phyloP scores from a whole-genome alignment of 2,113 vertebrate genomes.

The Carollia perspicillata region DNA sequence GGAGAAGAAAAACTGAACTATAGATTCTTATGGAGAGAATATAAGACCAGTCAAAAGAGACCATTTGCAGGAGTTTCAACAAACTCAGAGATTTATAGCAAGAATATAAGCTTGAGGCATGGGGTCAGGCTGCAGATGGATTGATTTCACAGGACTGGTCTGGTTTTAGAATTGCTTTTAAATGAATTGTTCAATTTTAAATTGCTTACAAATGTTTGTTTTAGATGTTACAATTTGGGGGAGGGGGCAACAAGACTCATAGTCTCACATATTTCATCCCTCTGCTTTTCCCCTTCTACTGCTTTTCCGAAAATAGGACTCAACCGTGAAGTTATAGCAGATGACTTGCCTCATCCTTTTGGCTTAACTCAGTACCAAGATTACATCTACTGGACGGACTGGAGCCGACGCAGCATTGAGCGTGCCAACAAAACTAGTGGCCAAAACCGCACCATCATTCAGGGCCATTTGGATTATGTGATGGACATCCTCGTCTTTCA shows the following conservation, averaged over 20 bases:
- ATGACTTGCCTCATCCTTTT: slow-evolving; percentile 96
- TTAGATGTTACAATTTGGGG: background rate
- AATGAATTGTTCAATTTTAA: slow-evolving; percentile 60
- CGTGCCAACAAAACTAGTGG: slow-evolving; percentile 97
- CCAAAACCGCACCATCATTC: slow-evolving; percentile 96
- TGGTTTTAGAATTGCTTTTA: slow-evolving; percentile 53
- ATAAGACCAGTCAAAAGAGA: slow-evolving; percentile 41
- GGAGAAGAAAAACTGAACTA: slow-evolving; percentile 26
- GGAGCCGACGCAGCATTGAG: slow-evolving; percentile 98
- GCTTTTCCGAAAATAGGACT: slow-evolving; percentile 83
- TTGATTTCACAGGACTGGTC: slow-evolving; percentile 18
- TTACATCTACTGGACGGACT: slow-evolving; percentile 99
- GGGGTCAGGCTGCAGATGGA: background rate
- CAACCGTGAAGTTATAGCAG: slow-evolving; percentile 95
- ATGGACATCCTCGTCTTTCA: slow-evolving; percentile 99
- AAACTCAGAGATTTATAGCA: slow-evolving; percentile 16
- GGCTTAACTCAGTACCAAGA: slow-evolving; percentile 98
- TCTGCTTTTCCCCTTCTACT: slow-evolving; percentile 41
- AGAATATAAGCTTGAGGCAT: background rate
- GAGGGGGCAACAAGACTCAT: background rate
- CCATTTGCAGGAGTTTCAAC: slow-evolving; percentile 37
- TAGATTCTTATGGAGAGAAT: background rate
- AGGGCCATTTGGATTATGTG: slow-evolving; percentile 96
- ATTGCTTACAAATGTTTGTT: slow-evolving; percentile 49
- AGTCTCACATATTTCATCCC: slow-evolving; percentile 12